These are phyloP conservation scores for Drosophila ogumai DNA, from an alignment of 1,140 invertebrate species.

Conservation along the genomic window DNA sequence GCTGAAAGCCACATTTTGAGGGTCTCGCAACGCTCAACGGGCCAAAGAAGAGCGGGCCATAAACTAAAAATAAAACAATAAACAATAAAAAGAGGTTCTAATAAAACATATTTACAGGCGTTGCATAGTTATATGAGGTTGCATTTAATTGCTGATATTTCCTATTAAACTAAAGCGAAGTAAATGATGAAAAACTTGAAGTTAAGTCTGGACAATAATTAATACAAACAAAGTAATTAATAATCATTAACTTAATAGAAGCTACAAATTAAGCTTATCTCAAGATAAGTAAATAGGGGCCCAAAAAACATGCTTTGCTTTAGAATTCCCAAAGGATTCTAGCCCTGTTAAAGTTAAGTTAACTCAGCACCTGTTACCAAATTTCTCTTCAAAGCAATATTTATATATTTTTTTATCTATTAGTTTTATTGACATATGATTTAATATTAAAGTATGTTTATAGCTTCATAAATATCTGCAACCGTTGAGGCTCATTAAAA, in stretches of 20 bases:
- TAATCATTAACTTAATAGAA: too few species aligned
- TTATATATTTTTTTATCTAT: background rate
- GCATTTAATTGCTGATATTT: constrained; percentile 2
- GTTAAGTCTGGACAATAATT: background rate
- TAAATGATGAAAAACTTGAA: background rate
- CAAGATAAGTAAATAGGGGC: too few species aligned
- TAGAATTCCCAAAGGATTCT: background rate
- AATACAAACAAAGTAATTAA: too few species aligned
- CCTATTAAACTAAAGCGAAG: background rate
- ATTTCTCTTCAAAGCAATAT: too few species aligned
- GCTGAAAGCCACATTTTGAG: constrained; percentile 26
- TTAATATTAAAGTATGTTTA: background rate
- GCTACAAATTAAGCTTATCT: too few species aligned
- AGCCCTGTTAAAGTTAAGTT: background rate
- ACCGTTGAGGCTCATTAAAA: constrained; percentile 10
- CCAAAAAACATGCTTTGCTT: background rate
- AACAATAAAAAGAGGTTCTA: constrained; percentile 14
- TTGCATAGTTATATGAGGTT: background rate
- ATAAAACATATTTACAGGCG: constrained; percentile 6
- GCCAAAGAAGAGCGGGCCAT: constrained; percentile 31
- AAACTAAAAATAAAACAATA: constrained; percentile 20
- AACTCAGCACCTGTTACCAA: too few species aligned
- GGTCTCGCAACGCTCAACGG: constrained; percentile 37
- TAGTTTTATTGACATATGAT: background rate
- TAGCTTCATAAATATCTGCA: background rate